These are phyloP conservation scores for Nicator chloris DNA, from an alignment of 2,113 vertebrate genomes.

Conservation along the genomic window DNA sequence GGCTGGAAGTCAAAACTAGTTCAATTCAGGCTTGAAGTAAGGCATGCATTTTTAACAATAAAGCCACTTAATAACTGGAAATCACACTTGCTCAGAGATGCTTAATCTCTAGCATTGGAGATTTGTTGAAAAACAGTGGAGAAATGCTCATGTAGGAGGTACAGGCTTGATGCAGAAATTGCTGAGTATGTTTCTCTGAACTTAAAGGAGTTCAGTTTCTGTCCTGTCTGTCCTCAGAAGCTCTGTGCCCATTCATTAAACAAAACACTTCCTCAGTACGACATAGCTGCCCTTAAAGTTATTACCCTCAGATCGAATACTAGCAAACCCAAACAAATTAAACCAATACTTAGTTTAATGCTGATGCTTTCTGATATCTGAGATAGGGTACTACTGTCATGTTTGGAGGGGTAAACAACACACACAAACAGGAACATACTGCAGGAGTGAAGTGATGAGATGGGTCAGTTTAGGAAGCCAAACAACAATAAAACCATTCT, in stretches of 20 bases:
- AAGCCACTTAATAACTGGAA: background rate
- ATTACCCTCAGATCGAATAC: background rate
- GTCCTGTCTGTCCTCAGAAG: background rate
- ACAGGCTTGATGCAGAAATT: background rate
- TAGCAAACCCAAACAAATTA: background rate
- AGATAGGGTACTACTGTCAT: background rate
- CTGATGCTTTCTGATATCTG: background rate
- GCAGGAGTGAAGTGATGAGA: background rate
- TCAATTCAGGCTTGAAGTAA: background rate
- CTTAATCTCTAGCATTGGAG: background rate
- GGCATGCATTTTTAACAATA: background rate
- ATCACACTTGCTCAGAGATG: background rate
- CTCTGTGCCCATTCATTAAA: background rate
- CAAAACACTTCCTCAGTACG: background rate
- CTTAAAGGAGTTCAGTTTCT: background rate
- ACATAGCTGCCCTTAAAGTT: background rate
- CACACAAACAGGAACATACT: background rate
- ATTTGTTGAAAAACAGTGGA: background rate
- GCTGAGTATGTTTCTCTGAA: background rate
- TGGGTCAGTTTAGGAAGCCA: background rate
- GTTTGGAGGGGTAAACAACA: background rate
- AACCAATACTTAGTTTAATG: background rate
- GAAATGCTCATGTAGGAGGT: background rate
- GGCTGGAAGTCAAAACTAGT: background rate
- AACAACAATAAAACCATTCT: background rate